A percentile compares a stretch with the other conserved stretches of the same genome.
These are phyloP conservation scores for Archegozetes longisetosus DNA, from an alignment of 1,140 invertebrate genomes.

Conservation along the genomic window DNA sequence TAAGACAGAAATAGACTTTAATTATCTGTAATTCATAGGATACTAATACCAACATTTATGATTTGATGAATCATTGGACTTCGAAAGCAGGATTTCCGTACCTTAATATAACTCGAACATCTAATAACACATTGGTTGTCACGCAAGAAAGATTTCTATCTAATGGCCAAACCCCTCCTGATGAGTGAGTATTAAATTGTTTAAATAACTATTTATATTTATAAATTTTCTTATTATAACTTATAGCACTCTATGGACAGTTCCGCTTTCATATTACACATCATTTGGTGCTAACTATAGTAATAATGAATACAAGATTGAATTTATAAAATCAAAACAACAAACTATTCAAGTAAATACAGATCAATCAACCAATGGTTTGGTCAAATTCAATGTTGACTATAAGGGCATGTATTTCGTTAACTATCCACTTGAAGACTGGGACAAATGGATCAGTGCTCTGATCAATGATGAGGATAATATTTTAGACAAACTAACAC, in stretches of 20 bases:
- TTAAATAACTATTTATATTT: background rate
- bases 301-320: background rate
- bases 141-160: constrained; percentile 25
- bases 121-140: constrained; percentile 30
- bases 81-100: constrained; percentile 71
- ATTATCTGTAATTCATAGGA: too few relatives aligned
- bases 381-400: constrained; percentile 42
- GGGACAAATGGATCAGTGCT: constrained; percentile 4
- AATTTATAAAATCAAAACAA: background rate
- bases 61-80: constrained; percentile 79
- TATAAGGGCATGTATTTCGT: constrained; percentile 46
- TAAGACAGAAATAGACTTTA: too few relatives aligned
- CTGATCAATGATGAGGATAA: constrained; percentile 1
- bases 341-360: background rate
- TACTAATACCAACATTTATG: too few relatives aligned
- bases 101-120: constrained; percentile 28
- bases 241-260: constrained; percentile 1
- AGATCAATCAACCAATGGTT: constrained; percentile 32
- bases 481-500: background rate
- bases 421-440: constrained; percentile 44
- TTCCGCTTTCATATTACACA: constrained; percentile 36
- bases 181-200: background rate
- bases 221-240: background rate
- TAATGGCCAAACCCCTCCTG: constrained; percentile 22
- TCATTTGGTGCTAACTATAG: too few relatives aligned